Evolutionary conservation across 2,113 vertebrate species (phyloP).

Genomic region (Pomatostomus ruficeps): DNA sequence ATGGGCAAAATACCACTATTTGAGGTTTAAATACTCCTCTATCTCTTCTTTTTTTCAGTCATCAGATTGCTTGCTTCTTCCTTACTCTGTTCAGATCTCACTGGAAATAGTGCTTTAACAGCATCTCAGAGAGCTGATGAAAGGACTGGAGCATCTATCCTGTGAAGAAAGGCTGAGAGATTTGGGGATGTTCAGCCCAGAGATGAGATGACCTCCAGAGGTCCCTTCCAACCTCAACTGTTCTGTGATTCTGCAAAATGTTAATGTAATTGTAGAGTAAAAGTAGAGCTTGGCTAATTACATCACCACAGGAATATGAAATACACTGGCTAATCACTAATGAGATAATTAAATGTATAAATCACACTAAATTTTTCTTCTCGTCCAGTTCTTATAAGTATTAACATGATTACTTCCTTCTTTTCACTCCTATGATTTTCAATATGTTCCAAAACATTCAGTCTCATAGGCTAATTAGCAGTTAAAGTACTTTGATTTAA

Average conservation of each 20-base stretch:
- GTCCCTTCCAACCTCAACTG: neutral
- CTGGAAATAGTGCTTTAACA: neutral
- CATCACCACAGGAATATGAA: neutral
- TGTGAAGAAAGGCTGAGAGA: neutral
- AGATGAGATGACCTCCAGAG: neutral
- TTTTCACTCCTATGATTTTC: neutral
- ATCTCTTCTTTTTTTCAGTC: neutral
- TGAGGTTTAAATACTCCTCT: neutral
- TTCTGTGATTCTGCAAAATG: neutral
- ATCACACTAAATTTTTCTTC: neutral
- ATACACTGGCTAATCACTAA: neutral
- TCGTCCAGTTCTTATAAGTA: neutral
- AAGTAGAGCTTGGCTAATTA: neutral
- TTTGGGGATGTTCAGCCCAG: neutral
- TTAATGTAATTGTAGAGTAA: neutral
- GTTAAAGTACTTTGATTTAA: neutral
- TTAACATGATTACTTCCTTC: neutral
- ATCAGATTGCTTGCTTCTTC: neutral
- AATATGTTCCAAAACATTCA: slow-evolving; percentile 7
- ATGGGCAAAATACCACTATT: neutral
- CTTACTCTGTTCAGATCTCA: neutral
- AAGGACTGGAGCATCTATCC: neutral
- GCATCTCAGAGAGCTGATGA: neutral
- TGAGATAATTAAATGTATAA: slow-evolving; percentile 19
- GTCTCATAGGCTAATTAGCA: neutral